Evolutionary conservation across 2,888 invertebrate species (phyloP).

Genomic region (Eremobia ochroleuca): DNA sequence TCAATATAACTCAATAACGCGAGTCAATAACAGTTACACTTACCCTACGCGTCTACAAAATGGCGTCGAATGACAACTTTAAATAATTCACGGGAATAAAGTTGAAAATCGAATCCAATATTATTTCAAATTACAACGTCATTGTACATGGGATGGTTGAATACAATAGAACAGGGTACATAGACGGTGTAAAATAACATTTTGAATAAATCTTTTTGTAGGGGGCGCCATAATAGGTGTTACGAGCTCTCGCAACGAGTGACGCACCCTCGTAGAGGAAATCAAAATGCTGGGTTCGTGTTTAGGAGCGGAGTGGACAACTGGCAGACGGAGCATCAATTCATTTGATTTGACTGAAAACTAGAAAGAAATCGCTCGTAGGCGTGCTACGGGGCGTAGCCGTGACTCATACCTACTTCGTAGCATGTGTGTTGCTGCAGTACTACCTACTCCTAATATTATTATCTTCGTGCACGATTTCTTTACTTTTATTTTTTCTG

Average conservation of each 20-base stretch:
- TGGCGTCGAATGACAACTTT: conserved; percentile 80
- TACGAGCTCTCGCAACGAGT: conserved; percentile 81
- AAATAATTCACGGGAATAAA: conserved; percentile 64
- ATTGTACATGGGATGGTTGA: conserved; percentile 81
- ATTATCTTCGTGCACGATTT: too few species aligned
- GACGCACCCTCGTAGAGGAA: conserved; percentile 85
- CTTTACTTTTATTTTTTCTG: too few species aligned
- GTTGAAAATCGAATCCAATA: conserved; percentile 74
- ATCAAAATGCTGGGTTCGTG: conserved; percentile 79
- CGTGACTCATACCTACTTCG: background rate
- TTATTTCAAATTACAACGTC: conserved; percentile 80
- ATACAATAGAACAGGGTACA: conserved; percentile 82
- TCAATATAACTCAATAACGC: conserved; percentile 85
- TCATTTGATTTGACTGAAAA: background rate
- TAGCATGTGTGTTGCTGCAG: background rate
- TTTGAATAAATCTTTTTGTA: conserved; percentile 90
- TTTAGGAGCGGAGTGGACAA: conserved; percentile 75
- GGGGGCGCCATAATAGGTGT: conserved; percentile 88
- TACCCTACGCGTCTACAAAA: conserved; percentile 80
- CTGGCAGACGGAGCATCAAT: background rate
- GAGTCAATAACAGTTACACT: conserved; percentile 82
- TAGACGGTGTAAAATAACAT: conserved; percentile 90
- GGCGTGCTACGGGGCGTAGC: background rate
- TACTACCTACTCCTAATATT: background rate
- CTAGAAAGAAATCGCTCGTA: background rate